phyloP scores from a whole-genome alignment of 2,113 vertebrate genomes.

The Hippoglossus stenolepis region DNA sequence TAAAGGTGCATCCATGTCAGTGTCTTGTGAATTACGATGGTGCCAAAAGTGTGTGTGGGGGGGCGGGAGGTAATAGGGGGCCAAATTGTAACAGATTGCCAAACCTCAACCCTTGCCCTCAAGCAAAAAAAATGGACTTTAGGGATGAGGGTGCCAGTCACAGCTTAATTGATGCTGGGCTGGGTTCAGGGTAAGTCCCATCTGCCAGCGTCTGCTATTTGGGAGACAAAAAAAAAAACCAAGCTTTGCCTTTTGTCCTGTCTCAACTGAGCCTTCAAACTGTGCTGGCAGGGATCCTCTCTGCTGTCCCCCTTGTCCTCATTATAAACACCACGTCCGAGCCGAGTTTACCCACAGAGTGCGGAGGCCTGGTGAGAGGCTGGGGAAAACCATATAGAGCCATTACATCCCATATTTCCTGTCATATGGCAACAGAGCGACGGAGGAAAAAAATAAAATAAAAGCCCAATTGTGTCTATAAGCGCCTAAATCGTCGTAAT shows the following conservation, averaged over 20 bases:
- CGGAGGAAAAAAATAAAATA: no score
- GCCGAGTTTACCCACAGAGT: slow-evolving; percentile 55
- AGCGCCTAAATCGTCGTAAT: slow-evolving; percentile 30
- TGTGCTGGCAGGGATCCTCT: slow-evolving; percentile 62
- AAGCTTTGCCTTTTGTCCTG: slow-evolving; percentile 56
- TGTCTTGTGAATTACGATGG: slow-evolving; percentile 57
- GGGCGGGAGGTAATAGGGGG: slow-evolving; percentile 39
- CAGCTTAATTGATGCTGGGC: slow-evolving; percentile 64
- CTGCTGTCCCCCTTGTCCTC: slow-evolving; percentile 71
- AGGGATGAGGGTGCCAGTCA: slow-evolving; percentile 70
- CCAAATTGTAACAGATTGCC: slow-evolving; percentile 70
- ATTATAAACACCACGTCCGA: slow-evolving; percentile 71
- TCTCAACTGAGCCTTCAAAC: slow-evolving; percentile 58
- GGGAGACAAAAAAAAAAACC: slow-evolving; percentile 36
- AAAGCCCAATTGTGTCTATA: slow-evolving; percentile 21
- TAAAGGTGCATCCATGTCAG: slow-evolving; percentile 51
- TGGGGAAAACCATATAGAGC: slow-evolving; percentile 52
- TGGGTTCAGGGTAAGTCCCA: slow-evolving; percentile 62
- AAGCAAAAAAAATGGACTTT: slow-evolving; percentile 56
- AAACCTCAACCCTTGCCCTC: slow-evolving; percentile 54
- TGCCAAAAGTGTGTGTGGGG: slow-evolving; percentile 32
- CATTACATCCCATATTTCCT: slow-evolving; percentile 60
- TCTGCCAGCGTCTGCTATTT: slow-evolving; percentile 68
- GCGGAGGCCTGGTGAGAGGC: slow-evolving; percentile 39
- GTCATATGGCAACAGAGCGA: slow-evolving; percentile 49